Evolutionary conservation across 1,140 invertebrate genomes (phyloP).

Genomic region (Drosophila varians): DNA sequence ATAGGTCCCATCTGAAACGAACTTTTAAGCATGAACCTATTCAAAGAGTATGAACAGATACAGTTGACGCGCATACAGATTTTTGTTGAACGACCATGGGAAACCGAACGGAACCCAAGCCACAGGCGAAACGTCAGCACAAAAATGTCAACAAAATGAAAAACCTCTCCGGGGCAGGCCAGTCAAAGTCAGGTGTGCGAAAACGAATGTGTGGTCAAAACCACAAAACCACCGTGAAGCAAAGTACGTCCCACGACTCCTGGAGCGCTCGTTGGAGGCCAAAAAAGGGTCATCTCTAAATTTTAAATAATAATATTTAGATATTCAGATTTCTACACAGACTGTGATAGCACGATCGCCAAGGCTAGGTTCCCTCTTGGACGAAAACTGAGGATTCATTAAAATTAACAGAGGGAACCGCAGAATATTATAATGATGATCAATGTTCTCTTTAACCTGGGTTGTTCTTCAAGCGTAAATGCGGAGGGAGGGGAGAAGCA

Average conservation of each 20-base stretch:
- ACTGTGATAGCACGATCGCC: too few species aligned
- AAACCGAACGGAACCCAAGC: slow-evolving; percentile 1
- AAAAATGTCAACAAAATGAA: slow-evolving; percentile 50
- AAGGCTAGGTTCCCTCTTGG: too few species aligned
- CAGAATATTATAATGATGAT: too few species aligned
- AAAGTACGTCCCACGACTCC: not conserved
- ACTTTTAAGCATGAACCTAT: not conserved
- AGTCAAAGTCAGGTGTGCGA: slow-evolving; percentile 25
- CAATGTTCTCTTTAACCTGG: too few species aligned
- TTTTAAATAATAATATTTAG: too few species aligned
- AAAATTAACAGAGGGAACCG: too few species aligned
- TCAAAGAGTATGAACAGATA: not conserved
- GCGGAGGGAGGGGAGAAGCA: too few species aligned
- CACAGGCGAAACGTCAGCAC: slow-evolving; percentile 30
- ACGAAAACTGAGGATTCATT: too few species aligned
- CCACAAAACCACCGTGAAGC: slow-evolving; percentile 22
- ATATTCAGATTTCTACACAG: too few species aligned
- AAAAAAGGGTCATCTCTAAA: not conserved
- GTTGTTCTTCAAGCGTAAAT: too few species aligned
- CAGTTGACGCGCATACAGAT: not conserved
- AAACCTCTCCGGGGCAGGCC: slow-evolving; percentile 21
- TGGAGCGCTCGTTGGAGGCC: not conserved
- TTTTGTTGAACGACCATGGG: slow-evolving; percentile 4
- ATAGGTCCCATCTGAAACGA: not conserved
- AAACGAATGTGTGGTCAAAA: slow-evolving; percentile 29